A percentile compares a stretch with the other conserved stretches of the same genome.
phyloP scores from a whole-genome alignment of 2,797 vertebrate species.

The Eidolon dupreanum region DNA sequence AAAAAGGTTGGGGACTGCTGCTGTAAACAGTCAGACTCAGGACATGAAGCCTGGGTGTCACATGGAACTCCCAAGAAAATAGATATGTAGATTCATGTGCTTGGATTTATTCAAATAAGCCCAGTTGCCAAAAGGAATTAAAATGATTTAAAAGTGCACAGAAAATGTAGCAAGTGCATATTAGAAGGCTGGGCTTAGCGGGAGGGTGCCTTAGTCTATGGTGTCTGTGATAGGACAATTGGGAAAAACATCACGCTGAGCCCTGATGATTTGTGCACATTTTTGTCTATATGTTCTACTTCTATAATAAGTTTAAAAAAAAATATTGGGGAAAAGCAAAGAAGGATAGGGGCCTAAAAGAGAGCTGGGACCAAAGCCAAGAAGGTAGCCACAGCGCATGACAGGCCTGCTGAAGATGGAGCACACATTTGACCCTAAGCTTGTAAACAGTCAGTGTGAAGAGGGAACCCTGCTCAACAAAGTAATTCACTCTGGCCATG shows the following conservation, averaged over 20 bases:
- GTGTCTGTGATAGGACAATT: neutral
- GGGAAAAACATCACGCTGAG: fast-evolving
- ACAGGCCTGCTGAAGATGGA: neutral
- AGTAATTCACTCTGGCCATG: neutral
- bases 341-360: neutral
- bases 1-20: too few relatives aligned
- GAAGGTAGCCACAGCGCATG: fast-evolving
- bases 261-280: fast-evolving
- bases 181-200: fast-evolving
- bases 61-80: neutral
- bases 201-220: neutral
- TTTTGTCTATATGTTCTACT: fast-evolving
- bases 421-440: neutral
- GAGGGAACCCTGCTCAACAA: neutral
- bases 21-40: neutral
- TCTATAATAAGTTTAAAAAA: neutral
- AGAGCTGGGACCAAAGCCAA: neutral
- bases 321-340: neutral
- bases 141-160: neutral
- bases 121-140: neutral
- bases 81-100: too few relatives aligned
- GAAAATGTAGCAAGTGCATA: neutral
- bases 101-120: neutral
- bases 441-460: fast-evolving
- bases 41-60: fast-evolving